Base-by-base conservation (phyloP, 2,797 vertebrate genomes). In the Cygnus olor region DNA sequence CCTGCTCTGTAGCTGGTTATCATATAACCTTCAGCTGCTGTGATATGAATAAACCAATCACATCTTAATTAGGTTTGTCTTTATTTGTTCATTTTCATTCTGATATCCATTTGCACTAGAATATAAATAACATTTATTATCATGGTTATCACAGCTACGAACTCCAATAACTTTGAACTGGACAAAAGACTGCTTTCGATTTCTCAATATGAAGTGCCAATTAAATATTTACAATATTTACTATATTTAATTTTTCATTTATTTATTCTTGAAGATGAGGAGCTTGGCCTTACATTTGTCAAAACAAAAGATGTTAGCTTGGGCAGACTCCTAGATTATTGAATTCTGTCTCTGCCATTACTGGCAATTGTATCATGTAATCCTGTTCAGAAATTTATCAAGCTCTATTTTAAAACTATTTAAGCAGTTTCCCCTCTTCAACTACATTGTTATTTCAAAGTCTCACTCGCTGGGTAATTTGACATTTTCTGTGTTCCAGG, bases 221-320 rank as follows among this genome's bases (percentile, higher is more conserved):
- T 96, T 44, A 95, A 92, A 94, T 93, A 95, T 94, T 95, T 96
- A 91, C 51, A 61, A n/a, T 80, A 96, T 94, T 94, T 93, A 56
- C 83, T 36, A 10, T 79, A 30, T 65, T 93, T 92, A 93, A 84
- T 94, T 96, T 96, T 76, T 80, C 54, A 57, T 87, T 73, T 94
- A 92, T 94, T 95, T 95, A 60, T 88, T 86, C 70, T 77, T 81
- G 51, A 66, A 81, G 45, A 81, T 84, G 38, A 94, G 45, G 61
- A 90, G 10, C 45, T 88, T 85, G 61, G 64, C 32, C 30, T 92
- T 80, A 21, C 13, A 54, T 85, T 87, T 89, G 18, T 84, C 47
- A 64, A 72, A 90, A 85, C 30, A 70, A 61, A 92, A 86, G 38
- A 44, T 1, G 1, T 77, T 80, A 85, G 6, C n/a, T 80, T 90